Evolutionary conservation across 2,113 vertebrate genomes (phyloP).

Genomic region (zebrafish (Danio rerio)): GRCz12tu NC_133191.1:7411501-7412000

Average conservation of each 20-base stretch:
- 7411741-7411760: neutral
- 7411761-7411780: neutral
- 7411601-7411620: no score
- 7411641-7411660: no score
- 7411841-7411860: neutral
- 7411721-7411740: neutral
- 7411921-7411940: neutral
- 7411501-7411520: no score
- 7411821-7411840: neutral
- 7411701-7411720: neutral
- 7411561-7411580: no score
- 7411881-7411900: constrained; percentile 7
- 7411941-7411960: neutral
- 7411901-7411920: constrained; percentile 4
- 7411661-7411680: neutral
- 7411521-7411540: no score
- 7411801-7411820: neutral
- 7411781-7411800: neutral
- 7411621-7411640: no score
- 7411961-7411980: constrained; percentile 40
- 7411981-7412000: constrained; percentile 63
- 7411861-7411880: constrained; percentile 22
- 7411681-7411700: neutral
- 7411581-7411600: no score
- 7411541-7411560: no score